phyloP scores from a whole-genome alignment of 35 echinoderm and acorn worm species.

The Apostichopus californicus region DNA sequence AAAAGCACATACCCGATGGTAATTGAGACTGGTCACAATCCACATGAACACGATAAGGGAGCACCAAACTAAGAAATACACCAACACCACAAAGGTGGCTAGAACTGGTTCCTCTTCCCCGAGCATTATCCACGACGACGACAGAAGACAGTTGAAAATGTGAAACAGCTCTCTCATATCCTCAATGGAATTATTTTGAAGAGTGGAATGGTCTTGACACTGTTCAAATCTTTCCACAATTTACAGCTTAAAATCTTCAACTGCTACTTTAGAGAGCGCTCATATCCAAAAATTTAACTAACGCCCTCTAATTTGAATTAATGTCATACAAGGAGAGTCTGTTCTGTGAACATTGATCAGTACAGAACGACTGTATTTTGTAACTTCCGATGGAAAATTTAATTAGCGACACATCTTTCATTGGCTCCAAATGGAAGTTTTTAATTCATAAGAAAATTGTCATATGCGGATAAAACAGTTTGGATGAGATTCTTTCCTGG shows the following conservation, averaged over 20 bases:
- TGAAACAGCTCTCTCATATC: background rate
- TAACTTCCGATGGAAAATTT: too few relatives aligned
- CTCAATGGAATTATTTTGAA: background rate
- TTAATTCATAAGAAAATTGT: too few relatives aligned
- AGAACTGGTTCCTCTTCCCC: constrained; percentile 35
- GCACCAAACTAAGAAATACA: constrained; percentile 62
- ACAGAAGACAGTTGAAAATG: background rate
- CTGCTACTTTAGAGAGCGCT: background rate
- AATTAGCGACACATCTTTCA: too few relatives aligned
- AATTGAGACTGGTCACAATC: constrained; percentile 60
- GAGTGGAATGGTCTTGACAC: background rate
- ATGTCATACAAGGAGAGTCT: too few relatives aligned
- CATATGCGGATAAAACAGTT: too few relatives aligned
- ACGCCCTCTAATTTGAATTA: too few relatives aligned
- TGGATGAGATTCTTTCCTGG: too few relatives aligned
- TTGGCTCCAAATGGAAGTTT: too few relatives aligned
- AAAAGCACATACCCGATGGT: constrained; percentile 22
- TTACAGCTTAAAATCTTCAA: background rate
- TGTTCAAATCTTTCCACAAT: background rate
- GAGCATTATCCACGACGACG: background rate
- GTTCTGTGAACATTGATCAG: too few relatives aligned
- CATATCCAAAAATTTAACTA: background rate
- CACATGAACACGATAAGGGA: constrained; percentile 54
- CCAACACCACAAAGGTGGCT: constrained; percentile 48
- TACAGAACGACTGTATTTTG: too few relatives aligned